Evolutionary conservation across 2,797 vertebrate genomes (phyloP).

Genomic region (Hydrocynus forskahlii): DNA sequence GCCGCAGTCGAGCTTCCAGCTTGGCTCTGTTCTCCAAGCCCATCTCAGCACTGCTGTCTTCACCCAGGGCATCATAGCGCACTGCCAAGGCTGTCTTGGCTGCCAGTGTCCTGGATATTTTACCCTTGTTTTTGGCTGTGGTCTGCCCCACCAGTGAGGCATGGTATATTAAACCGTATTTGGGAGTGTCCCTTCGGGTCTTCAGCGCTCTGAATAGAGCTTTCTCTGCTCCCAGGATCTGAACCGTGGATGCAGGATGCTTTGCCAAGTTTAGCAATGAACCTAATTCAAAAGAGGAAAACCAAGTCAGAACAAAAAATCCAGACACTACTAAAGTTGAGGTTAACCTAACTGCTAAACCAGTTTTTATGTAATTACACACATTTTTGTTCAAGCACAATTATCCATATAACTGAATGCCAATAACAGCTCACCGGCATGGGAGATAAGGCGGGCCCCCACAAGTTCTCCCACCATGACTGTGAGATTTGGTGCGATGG

Average conservation of each 20-base stretch:
- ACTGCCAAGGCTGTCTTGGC: constrained; percentile 92
- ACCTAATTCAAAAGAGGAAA: constrained; percentile 73
- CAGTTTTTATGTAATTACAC: no score
- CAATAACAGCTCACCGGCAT: constrained; percentile 82
- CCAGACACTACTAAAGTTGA: neutral
- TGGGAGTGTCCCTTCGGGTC: constrained; percentile 92
- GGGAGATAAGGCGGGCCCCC: constrained; percentile 94
- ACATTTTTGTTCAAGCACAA: neutral
- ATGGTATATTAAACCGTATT: constrained; percentile 98
- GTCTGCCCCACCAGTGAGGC: constrained; percentile 97
- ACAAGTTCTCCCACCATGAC: constrained; percentile 97
- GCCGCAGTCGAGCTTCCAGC: constrained; percentile 88
- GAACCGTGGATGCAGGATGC: constrained; percentile 95
- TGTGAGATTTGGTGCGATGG: constrained; percentile 95
- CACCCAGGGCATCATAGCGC: constrained; percentile 94
- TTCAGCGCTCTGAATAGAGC: constrained; percentile 96
- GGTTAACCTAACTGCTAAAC: no score
- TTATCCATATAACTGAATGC: neutral
- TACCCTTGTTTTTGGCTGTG: constrained; percentile 95
- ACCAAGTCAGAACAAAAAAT: neutral
- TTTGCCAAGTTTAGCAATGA: constrained; percentile 97
- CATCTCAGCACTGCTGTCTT: constrained; percentile 91
- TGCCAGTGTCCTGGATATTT: constrained; percentile 98
- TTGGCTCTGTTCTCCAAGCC: constrained; percentile 92
- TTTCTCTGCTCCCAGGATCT: constrained; percentile 97